These are phyloP conservation scores for Camponotus floridanus DNA, from an alignment of 1,140 invertebrate species.

Conservation along the genomic window DNA sequence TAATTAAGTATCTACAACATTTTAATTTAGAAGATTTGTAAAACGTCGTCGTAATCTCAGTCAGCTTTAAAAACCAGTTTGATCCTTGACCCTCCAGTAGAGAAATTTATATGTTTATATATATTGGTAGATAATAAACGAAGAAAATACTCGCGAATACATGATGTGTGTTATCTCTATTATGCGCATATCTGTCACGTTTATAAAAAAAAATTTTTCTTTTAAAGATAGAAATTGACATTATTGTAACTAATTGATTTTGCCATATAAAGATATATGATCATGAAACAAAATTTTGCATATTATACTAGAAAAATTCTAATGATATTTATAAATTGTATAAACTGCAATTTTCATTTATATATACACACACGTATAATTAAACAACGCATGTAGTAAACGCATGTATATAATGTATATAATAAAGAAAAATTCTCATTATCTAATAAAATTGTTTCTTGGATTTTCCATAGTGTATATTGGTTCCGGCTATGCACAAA, in stretches of 20 bases:
- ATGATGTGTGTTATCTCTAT: not conserved
- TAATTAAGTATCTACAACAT: not conserved
- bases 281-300: not conserved
- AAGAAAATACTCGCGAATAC: not conserved
- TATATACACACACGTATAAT: not conserved
- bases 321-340: conserved; percentile 13
- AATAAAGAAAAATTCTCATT: not conserved
- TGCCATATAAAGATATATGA: not conserved
- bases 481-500: conserved; percentile 51
- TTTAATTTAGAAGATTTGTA: not conserved
- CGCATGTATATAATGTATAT: not conserved
- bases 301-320: not conserved
- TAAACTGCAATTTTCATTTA: not conserved
- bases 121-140: conserved; percentile 22
- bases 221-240: not conserved
- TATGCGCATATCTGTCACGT: not conserved
- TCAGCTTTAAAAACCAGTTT: conserved; percentile 64
- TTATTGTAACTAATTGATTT: not conserved
- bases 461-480: conserved; percentile 33
- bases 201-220: conserved; percentile 26
- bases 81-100: conserved; percentile 63
- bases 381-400: not conserved
- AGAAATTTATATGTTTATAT: conserved; percentile 14
- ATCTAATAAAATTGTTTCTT: not conserved
- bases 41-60: conserved; percentile 6